Percentiles rank a stretch among this genome's conserved stretches.
phyloP scores from a whole-genome alignment of 2,888 invertebrate species.

The Melanostoma mellinum region DNA sequence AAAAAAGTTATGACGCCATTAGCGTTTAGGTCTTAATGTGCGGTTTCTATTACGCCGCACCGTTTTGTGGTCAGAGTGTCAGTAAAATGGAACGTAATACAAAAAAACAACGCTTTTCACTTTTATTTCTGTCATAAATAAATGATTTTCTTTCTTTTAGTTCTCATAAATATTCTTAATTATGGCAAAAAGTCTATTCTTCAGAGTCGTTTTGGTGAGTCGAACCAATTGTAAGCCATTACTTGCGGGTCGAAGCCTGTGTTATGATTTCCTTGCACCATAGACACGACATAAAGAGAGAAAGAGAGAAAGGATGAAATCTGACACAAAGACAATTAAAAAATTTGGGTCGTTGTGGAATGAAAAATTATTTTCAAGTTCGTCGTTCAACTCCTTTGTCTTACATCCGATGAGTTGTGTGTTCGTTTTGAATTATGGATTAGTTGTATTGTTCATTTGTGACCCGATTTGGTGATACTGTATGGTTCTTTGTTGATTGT shows the following conservation, averaged over 20 bases:
- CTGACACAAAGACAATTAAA: conserved; percentile 43
- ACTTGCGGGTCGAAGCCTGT: conserved; percentile 42
- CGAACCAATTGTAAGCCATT: conserved; percentile 2
- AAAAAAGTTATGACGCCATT: conserved; percentile 43
- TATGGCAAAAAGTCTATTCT: conserved; percentile 27
- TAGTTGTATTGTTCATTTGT: conserved; percentile 36
- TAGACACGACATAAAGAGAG: conserved; percentile 19
- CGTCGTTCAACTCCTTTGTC: conserved; percentile 57
- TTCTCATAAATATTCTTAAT: conserved; percentile 37
- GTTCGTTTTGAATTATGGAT: conserved; percentile 6
- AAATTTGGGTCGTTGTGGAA: conserved; percentile 41
- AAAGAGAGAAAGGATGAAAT: conserved; percentile 23
- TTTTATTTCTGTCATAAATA: conserved; percentile 41
- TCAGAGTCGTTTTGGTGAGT: background rate
- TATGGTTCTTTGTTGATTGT: conserved; percentile 12
- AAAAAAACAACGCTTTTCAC: conserved; percentile 48
- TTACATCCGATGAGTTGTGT: conserved; percentile 1
- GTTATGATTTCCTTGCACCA: conserved; percentile 19
- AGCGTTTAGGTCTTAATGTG: conserved; percentile 38
- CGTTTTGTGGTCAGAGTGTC: conserved; percentile 56
- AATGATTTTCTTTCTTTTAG: conserved; percentile 19
- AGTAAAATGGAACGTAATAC: conserved; percentile 32
- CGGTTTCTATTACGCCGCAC: conserved; percentile 11
- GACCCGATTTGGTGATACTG: conserved; percentile 21
- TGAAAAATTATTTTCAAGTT: conserved; percentile 40